Evolutionary conservation across 1,140 invertebrate genomes (phyloP).

Genomic region (Teleogryllus occipitalis): DNA sequence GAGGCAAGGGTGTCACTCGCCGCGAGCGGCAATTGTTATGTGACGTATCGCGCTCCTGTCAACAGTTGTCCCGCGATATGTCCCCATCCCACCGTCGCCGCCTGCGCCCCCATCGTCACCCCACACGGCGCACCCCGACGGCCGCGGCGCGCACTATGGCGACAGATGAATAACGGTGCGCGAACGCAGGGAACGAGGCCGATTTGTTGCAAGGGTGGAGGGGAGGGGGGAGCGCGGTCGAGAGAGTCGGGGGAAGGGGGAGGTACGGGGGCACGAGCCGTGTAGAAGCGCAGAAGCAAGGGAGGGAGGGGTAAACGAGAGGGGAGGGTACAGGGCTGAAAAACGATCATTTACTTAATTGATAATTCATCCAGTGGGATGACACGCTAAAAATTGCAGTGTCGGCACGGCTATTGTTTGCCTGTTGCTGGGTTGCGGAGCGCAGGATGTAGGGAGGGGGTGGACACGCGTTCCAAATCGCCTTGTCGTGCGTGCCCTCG

Average conservation of each 20-base stretch:
- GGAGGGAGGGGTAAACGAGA: neutral
- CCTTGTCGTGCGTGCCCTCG: too few species aligned
- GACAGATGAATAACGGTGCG: neutral
- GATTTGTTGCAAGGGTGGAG: neutral
- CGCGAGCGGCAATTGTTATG: neutral
- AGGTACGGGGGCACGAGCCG: too few species aligned
- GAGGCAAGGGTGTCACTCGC: neutral
- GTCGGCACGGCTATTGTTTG: neutral
- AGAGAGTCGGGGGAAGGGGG: too few species aligned
- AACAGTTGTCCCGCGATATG: neutral
- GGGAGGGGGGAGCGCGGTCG: neutral
- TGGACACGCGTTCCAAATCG: too few species aligned
- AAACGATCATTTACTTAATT: neutral
- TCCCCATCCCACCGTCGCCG: neutral
- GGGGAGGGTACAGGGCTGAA: neutral
- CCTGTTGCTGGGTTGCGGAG: neutral
- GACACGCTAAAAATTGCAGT: neutral
- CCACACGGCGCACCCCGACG: neutral
- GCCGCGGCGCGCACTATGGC: neutral
- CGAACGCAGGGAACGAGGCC: neutral
- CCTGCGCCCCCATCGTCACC: neutral
- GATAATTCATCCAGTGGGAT: neutral
- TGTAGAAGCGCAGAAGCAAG: neutral
- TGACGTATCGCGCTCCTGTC: neutral
- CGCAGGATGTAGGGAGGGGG: neutral